phyloP scores from a whole-genome alignment of 92 coral and sea anemone species.

The Muricea muricata region DNA sequence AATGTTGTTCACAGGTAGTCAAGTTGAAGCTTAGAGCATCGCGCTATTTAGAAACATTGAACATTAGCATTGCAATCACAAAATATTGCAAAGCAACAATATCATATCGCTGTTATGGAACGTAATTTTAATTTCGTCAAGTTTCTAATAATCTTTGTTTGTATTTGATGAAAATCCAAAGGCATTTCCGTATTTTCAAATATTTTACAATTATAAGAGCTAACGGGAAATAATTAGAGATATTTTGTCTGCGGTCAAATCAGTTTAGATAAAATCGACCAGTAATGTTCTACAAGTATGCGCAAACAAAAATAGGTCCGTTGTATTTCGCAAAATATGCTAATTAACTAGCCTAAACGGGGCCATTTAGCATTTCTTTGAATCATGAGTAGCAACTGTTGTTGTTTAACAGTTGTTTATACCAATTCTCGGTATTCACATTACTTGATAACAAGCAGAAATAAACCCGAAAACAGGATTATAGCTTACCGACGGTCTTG shows the following conservation, averaged over 20 bases:
- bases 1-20: neutral
- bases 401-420: too few relatives aligned
- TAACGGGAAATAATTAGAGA: neutral
- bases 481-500: too few relatives aligned
- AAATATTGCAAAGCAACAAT: neutral
- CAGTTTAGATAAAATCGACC: neutral
- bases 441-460: too few relatives aligned
- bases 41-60: neutral
- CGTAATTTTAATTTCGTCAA: too few relatives aligned
- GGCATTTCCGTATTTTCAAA: neutral
- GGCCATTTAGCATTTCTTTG: too few relatives aligned
- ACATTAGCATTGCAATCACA: neutral
- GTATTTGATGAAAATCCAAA: neutral
- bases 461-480: too few relatives aligned
- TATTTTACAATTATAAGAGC: neutral
- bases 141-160: neutral
- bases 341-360: neutral
- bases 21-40: neutral
- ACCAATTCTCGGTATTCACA: too few relatives aligned
- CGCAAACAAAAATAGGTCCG: neutral
- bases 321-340: neutral
- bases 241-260: neutral
- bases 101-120: too few relatives aligned
- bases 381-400: neutral
- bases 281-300: neutral